Conservation (phyloP, 53 echinoderm and acorn worm genomes). For the Mesocentrotus franciscanus region DNA sequence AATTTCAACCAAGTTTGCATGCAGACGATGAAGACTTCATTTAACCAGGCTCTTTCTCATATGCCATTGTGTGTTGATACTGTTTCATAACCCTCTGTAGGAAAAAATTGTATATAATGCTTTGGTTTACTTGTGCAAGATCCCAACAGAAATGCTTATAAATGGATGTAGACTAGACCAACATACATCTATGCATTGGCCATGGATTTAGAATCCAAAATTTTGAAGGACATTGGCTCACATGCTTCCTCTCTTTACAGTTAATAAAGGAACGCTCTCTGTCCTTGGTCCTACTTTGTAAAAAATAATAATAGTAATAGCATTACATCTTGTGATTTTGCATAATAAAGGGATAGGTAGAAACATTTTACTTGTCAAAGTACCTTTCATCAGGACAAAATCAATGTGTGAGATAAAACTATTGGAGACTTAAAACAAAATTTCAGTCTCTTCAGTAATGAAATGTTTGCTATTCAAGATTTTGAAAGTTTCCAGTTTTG, state of each 20-base stretch:
- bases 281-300: background rate
- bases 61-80: background rate
- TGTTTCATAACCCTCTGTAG: background rate
- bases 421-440: background rate
- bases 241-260: background rate
- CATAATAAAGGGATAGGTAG: background rate
- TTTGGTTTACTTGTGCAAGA: background rate
- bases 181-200: background rate
- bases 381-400: background rate
- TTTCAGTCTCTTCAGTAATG: background rate
- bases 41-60: background rate
- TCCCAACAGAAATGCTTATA: background rate
- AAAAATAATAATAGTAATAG: background rate
- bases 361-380: background rate
- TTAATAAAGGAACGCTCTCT: background rate
- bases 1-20: slow-evolving; percentile 1
- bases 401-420: background rate
- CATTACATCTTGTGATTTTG: background rate
- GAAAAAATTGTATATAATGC: background rate
- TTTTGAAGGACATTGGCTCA: no score
- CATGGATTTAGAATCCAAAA: background rate
- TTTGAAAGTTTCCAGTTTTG: background rate
- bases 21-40: background rate
- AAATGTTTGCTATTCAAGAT: background rate
- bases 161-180: background rate